A percentile compares a stretch with the other conserved stretches of the same genome.
Evolutionary conservation across 2,888 invertebrate species (phyloP).

Genomic region (Stenodema calcarata): DNA sequence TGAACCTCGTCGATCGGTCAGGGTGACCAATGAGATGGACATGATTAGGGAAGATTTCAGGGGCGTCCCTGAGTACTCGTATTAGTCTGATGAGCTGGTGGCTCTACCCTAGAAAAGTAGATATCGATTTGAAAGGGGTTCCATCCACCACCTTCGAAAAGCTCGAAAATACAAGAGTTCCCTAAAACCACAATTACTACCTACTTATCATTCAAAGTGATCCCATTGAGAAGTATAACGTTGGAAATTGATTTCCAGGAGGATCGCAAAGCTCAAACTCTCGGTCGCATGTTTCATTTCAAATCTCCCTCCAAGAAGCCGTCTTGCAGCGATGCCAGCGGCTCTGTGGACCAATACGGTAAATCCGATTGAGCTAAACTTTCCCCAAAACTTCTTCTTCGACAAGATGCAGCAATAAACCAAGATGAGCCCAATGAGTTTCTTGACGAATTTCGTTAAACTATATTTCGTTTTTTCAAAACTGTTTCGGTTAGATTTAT

Average conservation of each 20-base stretch:
- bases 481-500: neutral
- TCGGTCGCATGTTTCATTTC: conserved; percentile 37
- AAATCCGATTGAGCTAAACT: neutral
- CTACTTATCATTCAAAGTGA: too few relatives aligned
- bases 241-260: conserved; percentile 18
- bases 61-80: too few relatives aligned
- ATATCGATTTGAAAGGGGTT: too few relatives aligned
- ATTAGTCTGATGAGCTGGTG: too few relatives aligned
- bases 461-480: neutral
- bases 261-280: conserved; percentile 23
- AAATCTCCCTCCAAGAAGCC: neutral
- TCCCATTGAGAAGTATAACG: too few relatives aligned
- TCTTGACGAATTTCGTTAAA: neutral
- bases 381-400: neutral
- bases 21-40: neutral
- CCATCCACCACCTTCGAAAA: too few relatives aligned
- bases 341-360: neutral
- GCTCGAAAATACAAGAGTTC: too few relatives aligned
- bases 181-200: too few relatives aligned
- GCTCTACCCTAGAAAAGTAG: too few relatives aligned
- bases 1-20: too few relatives aligned
- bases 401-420: conserved; percentile 1
- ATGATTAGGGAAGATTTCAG: neutral
- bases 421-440: neutral
- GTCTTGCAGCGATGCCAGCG: neutral